Conservation (phyloP, 2,113 vertebrate genomes). For the Lichenostomus cassidix region DNA sequence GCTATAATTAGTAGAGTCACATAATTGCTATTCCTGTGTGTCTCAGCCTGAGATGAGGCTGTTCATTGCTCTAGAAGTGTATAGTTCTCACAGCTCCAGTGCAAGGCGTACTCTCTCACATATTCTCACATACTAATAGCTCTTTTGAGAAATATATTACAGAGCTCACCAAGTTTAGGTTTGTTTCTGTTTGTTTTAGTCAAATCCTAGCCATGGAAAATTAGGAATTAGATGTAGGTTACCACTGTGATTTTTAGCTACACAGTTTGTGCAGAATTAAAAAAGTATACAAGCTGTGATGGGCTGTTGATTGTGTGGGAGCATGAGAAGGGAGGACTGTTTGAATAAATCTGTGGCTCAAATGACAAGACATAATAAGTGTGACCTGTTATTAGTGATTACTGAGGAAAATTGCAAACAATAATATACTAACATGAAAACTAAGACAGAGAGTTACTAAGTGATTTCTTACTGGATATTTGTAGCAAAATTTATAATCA, state of each 20-base stretch:
- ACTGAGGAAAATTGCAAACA: not conserved
- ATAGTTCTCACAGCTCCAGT: not conserved
- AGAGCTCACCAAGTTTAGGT: not conserved
- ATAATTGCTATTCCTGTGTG: not conserved
- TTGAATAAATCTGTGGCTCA: not conserved
- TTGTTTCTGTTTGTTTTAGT: not conserved
- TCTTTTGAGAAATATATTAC: not conserved
- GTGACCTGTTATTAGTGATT: not conserved
- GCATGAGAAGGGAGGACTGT: not conserved
- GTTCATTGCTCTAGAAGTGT: not conserved
- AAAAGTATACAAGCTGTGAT: not conserved
- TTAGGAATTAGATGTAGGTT: not conserved
- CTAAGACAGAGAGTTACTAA: not conserved
- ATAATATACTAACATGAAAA: not conserved
- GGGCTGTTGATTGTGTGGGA: not conserved
- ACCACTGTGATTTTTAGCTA: not conserved
- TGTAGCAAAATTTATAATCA: not conserved
- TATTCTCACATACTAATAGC: not conserved
- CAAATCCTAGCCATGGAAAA: not conserved
- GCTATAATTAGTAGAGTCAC: not conserved
- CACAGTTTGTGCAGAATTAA: not conserved
- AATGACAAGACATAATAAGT: not conserved
- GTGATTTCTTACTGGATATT: not conserved
- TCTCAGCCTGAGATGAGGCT: not conserved
- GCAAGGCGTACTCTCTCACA: not conserved